Evolutionary conservation across 1,140 invertebrate genomes (phyloP), one percentile per base, ranked within the genome.

Genomic region (Cataglyphis hispanica): DNA sequence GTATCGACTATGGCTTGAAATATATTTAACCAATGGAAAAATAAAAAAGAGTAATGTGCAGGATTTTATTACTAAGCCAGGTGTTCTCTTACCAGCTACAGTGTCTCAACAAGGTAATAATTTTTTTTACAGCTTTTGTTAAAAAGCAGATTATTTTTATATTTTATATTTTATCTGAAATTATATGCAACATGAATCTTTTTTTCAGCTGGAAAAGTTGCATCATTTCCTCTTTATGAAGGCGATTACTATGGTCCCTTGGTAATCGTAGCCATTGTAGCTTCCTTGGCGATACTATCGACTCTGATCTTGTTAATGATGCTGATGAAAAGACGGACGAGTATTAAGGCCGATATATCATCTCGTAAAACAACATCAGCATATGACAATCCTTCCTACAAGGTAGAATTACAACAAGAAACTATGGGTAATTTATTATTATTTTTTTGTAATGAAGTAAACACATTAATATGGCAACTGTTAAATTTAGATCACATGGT

Each of bases 321-420:
- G 88, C 95, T 98, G 25, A 96, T 98, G 90, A 96, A 97, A 90
- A 96, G 97, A 91, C 97, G 98, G 87, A 96, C 95, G 16, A 96
- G 96, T 89, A 95, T 95, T 86, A 96, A 96, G 87, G 96, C 96
- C 46, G 95, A 95, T 43, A 96, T 96, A 87, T 96, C 97, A n/a
- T 95, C 96, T 50, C 96, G 97, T 90, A 97, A 97, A 76, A 97
- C 96, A 19, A 96, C 97, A 70, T 97, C 98, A 10, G 98, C 98
- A 61, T 98, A 98, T 93, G 98, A 99, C 94, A 99, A 98, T 96
- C 98, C 98, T 76, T 98, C 98, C 91, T 99, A 98, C 96, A 99
- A 98, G 97, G 97, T 98, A 95, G 97, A 98, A 95, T 97, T 98
- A 95, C 97, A 98, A 95, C 97, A 98, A 96, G 97, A 98, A 95